phyloP scores from a whole-genome alignment of 2,797 vertebrate genomes.

The Melanotaenia maccullochi region DNA sequence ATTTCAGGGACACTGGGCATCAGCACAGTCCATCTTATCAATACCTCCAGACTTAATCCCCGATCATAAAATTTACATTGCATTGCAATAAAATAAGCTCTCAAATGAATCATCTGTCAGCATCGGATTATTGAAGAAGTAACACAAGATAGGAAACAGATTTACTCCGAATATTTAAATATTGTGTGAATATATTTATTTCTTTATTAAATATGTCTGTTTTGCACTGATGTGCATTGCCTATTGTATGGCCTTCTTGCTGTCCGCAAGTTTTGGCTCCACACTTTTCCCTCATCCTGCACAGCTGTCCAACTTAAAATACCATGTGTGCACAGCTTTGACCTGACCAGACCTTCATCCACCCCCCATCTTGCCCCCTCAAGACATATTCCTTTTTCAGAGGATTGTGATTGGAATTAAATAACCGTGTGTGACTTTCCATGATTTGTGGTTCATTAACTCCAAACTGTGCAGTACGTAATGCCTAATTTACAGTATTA shows the following conservation, averaged over 20 bases:
- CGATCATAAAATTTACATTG: constrained; percentile 1
- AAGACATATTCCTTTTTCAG: constrained; percentile 4
- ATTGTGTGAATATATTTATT: neutral
- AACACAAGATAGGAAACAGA: constrained; percentile 7
- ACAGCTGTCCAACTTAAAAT: constrained; percentile 34
- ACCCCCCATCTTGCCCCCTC: constrained; percentile 1
- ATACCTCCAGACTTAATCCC: neutral
- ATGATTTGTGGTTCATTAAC: constrained; percentile 19
- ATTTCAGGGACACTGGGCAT: neutral
- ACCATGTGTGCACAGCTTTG: constrained; percentile 44
- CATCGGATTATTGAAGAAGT: neutral
- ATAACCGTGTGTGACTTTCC: constrained; percentile 9
- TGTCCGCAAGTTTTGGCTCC: constrained; percentile 13
- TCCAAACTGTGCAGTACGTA: constrained; percentile 6
- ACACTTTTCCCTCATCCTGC: constrained; percentile 23
- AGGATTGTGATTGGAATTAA: constrained; percentile 27
- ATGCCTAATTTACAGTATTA: neutral
- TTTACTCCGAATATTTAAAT: constrained; percentile 5
- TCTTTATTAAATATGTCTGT: neutral
- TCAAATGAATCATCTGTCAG: neutral
- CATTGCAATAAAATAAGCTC: neutral
- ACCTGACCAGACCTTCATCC: constrained; percentile 39
- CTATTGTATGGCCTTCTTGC: constrained; percentile 7
- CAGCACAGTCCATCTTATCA: constrained; percentile 4
- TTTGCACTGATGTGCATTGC: constrained; percentile 3